These are phyloP conservation scores for Epizoanthus scotinus DNA, from an alignment of 92 coral and sea anemone genomes.

Conservation along the genomic window DNA sequence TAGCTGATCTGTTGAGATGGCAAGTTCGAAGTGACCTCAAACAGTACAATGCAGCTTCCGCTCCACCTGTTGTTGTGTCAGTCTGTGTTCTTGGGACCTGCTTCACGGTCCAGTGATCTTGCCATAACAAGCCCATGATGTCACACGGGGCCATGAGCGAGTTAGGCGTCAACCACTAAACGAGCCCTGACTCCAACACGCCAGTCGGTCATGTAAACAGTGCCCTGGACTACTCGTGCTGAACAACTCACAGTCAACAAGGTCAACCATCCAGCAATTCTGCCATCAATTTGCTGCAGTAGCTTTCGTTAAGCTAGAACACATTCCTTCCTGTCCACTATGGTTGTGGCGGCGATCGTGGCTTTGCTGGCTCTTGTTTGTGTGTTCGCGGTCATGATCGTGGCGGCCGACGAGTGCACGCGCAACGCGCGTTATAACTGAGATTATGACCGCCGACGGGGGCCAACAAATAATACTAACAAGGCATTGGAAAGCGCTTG, in stretches of 20 bases:
- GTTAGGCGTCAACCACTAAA: neutral
- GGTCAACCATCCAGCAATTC: neutral
- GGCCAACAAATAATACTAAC: too few relatives aligned
- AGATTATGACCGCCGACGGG: too few relatives aligned
- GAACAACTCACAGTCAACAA: neutral
- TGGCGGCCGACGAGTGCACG: conserved; percentile 77
- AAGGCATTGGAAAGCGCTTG: conserved; percentile 30
- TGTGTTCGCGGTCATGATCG: conserved; percentile 66
- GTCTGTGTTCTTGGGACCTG: neutral
- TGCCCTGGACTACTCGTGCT: neutral
- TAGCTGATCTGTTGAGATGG: too few relatives aligned
- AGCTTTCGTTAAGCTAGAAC: neutral
- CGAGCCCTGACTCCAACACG: too few relatives aligned
- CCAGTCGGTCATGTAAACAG: neutral
- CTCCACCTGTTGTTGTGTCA: conserved; percentile 6
- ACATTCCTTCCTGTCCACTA: neutral
- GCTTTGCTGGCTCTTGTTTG: conserved; percentile 53
- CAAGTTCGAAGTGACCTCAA: too few relatives aligned
- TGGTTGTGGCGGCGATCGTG: conserved; percentile 53
- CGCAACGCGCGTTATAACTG: neutral
- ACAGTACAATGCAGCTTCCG: too few relatives aligned
- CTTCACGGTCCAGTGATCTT: conserved; percentile 8
- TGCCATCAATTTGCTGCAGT: neutral
- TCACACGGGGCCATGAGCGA: neutral
- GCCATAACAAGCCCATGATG: conserved; percentile 16